These are phyloP conservation scores for Protonibea diacanthus DNA, from an alignment of 2,797 vertebrate species.

Conservation along the genomic window DNA sequence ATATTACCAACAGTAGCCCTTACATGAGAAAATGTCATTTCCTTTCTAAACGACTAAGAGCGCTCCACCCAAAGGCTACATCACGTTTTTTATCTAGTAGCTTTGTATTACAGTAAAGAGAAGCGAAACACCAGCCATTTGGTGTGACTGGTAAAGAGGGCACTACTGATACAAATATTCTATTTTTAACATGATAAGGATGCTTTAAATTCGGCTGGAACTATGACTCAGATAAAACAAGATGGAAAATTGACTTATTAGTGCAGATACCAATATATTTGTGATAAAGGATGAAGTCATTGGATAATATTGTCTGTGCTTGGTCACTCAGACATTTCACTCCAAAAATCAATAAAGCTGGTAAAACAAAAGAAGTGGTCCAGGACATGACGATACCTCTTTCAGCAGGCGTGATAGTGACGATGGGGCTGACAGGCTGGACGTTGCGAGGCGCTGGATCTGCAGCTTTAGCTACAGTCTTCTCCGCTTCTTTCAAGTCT, in stretches of 20 bases:
- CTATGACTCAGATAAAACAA: not conserved
- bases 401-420: conserved; percentile 84
- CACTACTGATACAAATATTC: not conserved
- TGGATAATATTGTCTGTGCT: too few species aligned
- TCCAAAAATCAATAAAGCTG: not conserved
- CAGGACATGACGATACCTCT: conserved; percentile 68
- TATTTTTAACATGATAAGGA: too few species aligned
- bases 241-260: not conserved
- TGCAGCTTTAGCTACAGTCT: conserved; percentile 73
- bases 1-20: not conserved
- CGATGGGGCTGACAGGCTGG: conserved; percentile 83
- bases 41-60: not conserved
- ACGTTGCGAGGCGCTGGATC: conserved; percentile 75
- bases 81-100: not conserved
- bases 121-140: accelerated
- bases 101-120: conserved; percentile 6
- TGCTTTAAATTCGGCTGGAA: not conserved
- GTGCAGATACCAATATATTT: not conserved
- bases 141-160: accelerated
- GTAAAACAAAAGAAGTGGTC: not conserved
- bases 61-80: conserved; percentile 38
- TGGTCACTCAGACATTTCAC: not conserved
- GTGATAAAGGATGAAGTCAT: not conserved
- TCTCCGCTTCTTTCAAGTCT: conserved; percentile 93
- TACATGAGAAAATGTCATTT: conserved; percentile 36